Evolutionary conservation across 2,888 invertebrate genomes (phyloP), one percentile per base, ranked within the genome.

Genomic region (Dysmachus trigonus): DNA sequence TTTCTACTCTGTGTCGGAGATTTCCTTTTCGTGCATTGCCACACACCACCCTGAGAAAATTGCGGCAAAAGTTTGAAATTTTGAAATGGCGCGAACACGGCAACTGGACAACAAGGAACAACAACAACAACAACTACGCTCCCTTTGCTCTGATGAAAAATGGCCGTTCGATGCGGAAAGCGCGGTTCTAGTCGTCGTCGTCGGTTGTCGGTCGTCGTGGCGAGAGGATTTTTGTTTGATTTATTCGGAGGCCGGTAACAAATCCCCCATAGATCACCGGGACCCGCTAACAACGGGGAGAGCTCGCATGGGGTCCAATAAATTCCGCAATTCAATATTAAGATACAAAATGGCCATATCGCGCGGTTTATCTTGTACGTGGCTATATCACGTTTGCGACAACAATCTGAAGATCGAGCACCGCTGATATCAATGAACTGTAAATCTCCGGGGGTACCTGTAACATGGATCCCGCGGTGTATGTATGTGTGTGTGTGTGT

Each of bases 331-430:
- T 76, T 85, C 74, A 76, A 74, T 85, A 74, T 85, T 74, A 74
- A 85, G 85, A 85, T 85, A 85, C 85, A 85, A 85, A 85, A 85
- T 62, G 76, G 85, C 53, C 85, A 85, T 85, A 76, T 85, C 74
- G 72, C 85, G 33, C 27, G 85, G 73, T 85, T 85, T 85, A 74
- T 85, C 74, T 85, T 85, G 73, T 85, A 85, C 74, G 76, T 62
- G 62, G 53, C 35, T 76, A 62, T 77, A 85, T 85, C 85, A 85
- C 85, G 85, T 85, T 85, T 62, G 76, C 85, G 85, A 85, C 85
- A 85, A 77, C 85, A 85, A 85, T 85, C 85, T 85, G 85, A 85
- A 85, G 85, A 85, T 85, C 85, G 74, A 85, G 76, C 74, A 85
- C 85, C 76, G 76, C 35, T 76, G 85, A 85, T 85, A 76, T 85